These are phyloP conservation scores for Drosophila rellima DNA, from an alignment of 2,888 invertebrate species.

Conservation along the genomic window DNA sequence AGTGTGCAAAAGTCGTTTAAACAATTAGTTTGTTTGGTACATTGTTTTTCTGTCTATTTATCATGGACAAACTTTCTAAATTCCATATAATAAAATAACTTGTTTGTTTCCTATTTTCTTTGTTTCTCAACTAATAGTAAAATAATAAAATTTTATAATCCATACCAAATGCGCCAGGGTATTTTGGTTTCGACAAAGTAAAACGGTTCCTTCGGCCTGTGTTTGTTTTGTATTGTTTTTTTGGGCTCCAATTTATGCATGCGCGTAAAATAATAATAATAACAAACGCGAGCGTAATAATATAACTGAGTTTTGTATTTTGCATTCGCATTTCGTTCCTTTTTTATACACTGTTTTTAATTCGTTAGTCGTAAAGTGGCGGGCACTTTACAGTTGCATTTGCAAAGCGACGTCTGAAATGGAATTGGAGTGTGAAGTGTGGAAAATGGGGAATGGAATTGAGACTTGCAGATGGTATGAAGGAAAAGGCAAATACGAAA, in stretches of 20 bases:
- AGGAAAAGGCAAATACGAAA: slow-evolving; percentile 39
- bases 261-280: slow-evolving; percentile 73
- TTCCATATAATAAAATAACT: too few species aligned
- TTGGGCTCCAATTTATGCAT: slow-evolving; percentile 58
- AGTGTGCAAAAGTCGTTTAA: not conserved
- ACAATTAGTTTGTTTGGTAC: not conserved
- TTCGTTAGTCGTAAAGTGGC: slow-evolving; percentile 65
- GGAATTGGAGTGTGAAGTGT: not conserved
- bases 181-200: slow-evolving; percentile 23
- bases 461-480: slow-evolving; percentile 9
- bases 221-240: slow-evolving; percentile 16
- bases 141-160: too few species aligned
- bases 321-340: slow-evolving; percentile 41
- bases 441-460: slow-evolving; percentile 10
- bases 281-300: slow-evolving; percentile 53
- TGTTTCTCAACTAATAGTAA: too few species aligned
- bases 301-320: slow-evolving; percentile 48
- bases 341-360: slow-evolving; percentile 47
- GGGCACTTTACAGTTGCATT: slow-evolving; percentile 70
- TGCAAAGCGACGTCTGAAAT: slow-evolving; percentile 13
- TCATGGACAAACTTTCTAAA: too few species aligned
- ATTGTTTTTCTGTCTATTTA: not conserved
- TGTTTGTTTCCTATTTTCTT: too few species aligned
- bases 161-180: slow-evolving; percentile 4
- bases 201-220: slow-evolving; percentile 12